These are phyloP conservation scores for Zosterops japonicus DNA, from an alignment of 2,113 vertebrate species.

Conservation along the genomic window DNA sequence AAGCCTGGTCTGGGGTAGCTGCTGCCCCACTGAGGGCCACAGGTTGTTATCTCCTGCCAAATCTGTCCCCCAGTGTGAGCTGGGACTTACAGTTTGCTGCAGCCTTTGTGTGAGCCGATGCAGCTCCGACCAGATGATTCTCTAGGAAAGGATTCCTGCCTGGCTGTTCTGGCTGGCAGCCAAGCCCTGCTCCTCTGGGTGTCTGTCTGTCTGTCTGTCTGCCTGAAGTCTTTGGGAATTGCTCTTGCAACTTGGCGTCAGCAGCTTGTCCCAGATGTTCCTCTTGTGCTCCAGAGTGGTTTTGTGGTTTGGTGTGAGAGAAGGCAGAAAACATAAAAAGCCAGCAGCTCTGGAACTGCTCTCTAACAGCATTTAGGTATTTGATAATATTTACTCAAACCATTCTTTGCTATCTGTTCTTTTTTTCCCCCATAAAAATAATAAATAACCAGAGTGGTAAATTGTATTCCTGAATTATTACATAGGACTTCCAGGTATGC, in stretches of 20 bases:
- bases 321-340: neutral
- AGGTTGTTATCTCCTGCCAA: neutral
- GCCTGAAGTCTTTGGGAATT: neutral
- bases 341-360: neutral
- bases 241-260: neutral
- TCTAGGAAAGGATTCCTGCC: neutral
- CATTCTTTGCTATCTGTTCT: neutral
- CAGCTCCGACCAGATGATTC: neutral
- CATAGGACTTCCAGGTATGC: neutral
- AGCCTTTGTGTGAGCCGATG: neutral
- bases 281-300: neutral
- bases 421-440: neutral
- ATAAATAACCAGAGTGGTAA: neutral
- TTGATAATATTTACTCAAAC: neutral
- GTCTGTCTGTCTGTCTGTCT: neutral
- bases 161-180: fast-evolving
- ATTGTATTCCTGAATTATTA: neutral
- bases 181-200: neutral
- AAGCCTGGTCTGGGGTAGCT: neutral
- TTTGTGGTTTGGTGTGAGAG: neutral
- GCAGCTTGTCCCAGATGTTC: neutral
- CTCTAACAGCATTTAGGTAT: neutral
- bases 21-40: neutral
- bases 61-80: neutral
- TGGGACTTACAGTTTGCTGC: neutral